Base-by-base conservation (phyloP, 2,113 vertebrate genomes). In the Melanerpes aurifrons region DNA sequence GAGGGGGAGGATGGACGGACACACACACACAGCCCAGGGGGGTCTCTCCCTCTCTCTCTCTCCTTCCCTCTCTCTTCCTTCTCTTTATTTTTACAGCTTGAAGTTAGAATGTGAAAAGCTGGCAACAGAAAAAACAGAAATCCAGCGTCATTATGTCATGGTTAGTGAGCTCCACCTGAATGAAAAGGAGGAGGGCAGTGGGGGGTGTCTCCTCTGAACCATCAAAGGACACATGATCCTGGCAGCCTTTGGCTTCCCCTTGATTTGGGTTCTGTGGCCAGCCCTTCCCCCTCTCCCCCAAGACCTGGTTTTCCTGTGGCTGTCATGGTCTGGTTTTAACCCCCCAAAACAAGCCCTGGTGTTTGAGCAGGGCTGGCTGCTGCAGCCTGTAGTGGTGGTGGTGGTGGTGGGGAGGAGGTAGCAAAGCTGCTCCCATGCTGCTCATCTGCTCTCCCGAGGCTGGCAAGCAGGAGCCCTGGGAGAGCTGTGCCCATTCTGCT, bases 91-190 rank as follows among this genome's bases (percentile, higher is more conserved):
- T 73, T 91, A 86, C 97, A 99, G 98, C 97, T 98, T 99, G 97
- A 99, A 99, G 96, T 86, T 99, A 95, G 98, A 99, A 96, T 99
- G 98, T 97, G 98, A 99, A 97, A 99, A 99, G 93, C 97, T 99
- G 97, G 98, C 98, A 69, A 99, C 98, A 45, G 98, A 99, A 95
- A 99, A 99, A 97, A 99, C 98, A 0, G 98, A 99, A 97, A 99
- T 99, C 96, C 98, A 99, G 97, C 98, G 98, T 86, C 98, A 99
- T 97, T 99, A 99, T 89, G 98, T 99, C 96, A 99, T 99, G 98
- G 98, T 99, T 96, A 99, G 98, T 95, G 56, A 66, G 70, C 28
- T 72, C 45, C 69, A 94, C 91, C 87, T 94, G 93, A 83, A 69
- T 89, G 93, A 78, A 78, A 37, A 82, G 50, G 48, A 56, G 64